Evolutionary conservation across 2,888 invertebrate species (phyloP), one percentile per base, ranked within the genome.

Genomic region (Dusona sp.): DNA sequence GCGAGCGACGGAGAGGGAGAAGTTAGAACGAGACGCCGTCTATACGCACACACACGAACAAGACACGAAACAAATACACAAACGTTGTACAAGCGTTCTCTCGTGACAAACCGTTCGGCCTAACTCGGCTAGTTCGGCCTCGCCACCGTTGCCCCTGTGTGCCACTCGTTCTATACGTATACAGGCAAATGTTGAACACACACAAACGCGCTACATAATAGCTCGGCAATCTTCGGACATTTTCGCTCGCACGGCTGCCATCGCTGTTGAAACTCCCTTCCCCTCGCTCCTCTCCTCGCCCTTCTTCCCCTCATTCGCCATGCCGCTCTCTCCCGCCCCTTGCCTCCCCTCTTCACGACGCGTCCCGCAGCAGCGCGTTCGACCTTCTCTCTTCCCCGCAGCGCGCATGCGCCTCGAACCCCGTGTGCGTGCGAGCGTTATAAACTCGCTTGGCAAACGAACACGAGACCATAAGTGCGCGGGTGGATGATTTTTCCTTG

Each of bases 171-270:
- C 64, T 81, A 68, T 79, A 54, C 51, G 70, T 57, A 61, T 25
- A 38, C 25, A 29, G 7, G 11, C 22, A 36, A 36, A 19, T n/a
- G n/a, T 42, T n/a, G 7, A 16, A 68, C 70, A 61, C 61, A 61
- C 16, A 1, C 51, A 51, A n/a, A n/a, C n/a, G 25, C 33, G 3
- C 33, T 11, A n/a, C 9, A 33, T 45, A 16, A 54, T 51, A 38
- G 68, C 74, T 84, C 86, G 86, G 84, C 38, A 72, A 81, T 79
- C 86, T 84, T 84, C 86, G 86, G 84, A 45, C 48, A 36, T 74
- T 86, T 84, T 75, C 86, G 86, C 78, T 68, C 73, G 72, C 79
- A 51, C 86, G 86, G 86, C 84, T 86, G 86, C 86, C 86, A 86
- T 86, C 86, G 84, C 86, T 84, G 84, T 81, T 73, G 54, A 82